A percentile compares a stretch with the other conserved stretches of the same genome.
Conservation (phyloP, 1,140 invertebrate genomes). For the Cydia fagiglandana region DNA sequence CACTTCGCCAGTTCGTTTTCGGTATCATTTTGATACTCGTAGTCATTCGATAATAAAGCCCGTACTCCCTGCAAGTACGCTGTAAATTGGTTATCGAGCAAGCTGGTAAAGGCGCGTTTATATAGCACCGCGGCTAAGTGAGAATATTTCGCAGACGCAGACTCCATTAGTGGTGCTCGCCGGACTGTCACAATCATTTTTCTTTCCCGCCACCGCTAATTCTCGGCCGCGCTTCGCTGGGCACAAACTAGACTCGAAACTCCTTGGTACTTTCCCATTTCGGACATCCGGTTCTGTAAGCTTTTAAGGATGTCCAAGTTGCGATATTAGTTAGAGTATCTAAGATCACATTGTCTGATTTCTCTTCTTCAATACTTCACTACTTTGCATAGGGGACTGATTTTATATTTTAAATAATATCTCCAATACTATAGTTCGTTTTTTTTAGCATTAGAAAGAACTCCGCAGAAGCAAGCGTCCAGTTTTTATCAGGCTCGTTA, state of each 20-base stretch:
- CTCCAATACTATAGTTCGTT: no score
- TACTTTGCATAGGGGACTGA: no score
- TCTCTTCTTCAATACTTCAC: no score
- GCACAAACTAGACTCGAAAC: conserved; percentile 39
- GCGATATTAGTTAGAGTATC: background rate
- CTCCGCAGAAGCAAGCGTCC: no score
- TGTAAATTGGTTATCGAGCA: conserved; percentile 29
- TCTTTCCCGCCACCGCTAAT: conserved; percentile 77
- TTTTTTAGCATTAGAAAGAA: no score
- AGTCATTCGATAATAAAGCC: background rate
- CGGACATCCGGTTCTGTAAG: background rate
- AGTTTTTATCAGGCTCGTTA: no score
- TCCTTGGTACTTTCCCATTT: conserved; percentile 53
- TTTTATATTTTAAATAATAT: no score
- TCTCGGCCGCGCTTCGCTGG: conserved; percentile 73
- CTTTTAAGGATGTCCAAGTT: background rate
- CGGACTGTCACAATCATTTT: conserved; percentile 79
- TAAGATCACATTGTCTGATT: no score
- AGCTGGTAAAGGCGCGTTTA: conserved; percentile 37
- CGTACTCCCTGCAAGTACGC: background rate
- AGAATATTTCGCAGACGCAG: conserved; percentile 75
- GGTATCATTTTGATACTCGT: background rate
- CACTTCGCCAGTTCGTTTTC: background rate
- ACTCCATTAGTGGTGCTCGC: conserved; percentile 76
- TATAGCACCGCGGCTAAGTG: conserved; percentile 54